phyloP scores from a whole-genome alignment of 2,797 vertebrate genomes.

The Gambusia yucatana region DNA sequence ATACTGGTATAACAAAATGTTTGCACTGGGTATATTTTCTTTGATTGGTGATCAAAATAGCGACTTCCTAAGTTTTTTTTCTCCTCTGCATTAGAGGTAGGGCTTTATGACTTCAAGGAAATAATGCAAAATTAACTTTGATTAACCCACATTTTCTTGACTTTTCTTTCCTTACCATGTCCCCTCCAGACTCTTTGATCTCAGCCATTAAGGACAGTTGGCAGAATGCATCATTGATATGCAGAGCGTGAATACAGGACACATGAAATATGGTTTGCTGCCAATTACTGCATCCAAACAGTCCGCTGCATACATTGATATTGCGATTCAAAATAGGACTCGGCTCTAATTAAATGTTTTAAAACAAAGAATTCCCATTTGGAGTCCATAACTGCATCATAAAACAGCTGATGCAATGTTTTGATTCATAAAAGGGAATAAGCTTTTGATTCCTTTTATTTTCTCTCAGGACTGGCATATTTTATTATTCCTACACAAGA shows the following conservation, averaged over 20 bases:
- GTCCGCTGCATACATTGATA: neutral
- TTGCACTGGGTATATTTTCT: neutral
- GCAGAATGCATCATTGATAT: neutral
- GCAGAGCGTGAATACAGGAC: neutral
- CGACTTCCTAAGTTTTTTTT: neutral
- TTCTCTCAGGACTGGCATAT: neutral
- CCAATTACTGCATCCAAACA: neutral
- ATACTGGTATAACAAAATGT: neutral
- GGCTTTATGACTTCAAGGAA: neutral
- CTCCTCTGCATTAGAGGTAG: neutral
- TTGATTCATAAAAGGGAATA: neutral
- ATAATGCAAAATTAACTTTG: neutral
- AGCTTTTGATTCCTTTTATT: neutral
- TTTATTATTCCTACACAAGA: neutral
- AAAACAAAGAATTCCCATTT: neutral
- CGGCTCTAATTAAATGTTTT: neutral
- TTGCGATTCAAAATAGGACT: neutral
- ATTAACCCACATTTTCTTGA: neutral
- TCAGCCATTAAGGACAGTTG: neutral
- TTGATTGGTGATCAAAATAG: neutral
- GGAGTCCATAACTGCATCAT: neutral
- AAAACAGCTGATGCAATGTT: neutral
- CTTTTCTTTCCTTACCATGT: neutral
- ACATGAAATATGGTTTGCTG: neutral
- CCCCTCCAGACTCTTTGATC: neutral